These are phyloP conservation scores for Ptilorrhoa leucosticta DNA, from an alignment of 2,113 vertebrate genomes.

Conservation along the genomic window DNA sequence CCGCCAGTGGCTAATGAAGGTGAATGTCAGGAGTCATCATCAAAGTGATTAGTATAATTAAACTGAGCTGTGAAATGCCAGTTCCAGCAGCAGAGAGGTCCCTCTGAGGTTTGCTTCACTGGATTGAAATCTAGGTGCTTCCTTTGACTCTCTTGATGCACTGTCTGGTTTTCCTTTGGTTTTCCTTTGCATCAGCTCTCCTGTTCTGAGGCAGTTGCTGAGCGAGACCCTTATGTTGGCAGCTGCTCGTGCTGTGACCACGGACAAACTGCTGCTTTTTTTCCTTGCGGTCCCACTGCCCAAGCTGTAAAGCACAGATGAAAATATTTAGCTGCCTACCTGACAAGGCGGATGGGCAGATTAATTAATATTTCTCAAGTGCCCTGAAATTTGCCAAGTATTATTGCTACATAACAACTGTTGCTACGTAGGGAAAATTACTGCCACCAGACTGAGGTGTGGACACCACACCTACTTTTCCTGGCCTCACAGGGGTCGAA, in stretches of 20 bases:
- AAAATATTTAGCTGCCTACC: neutral
- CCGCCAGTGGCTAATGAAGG: constrained; percentile 38
- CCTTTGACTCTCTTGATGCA: neutral
- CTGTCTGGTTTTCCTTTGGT: neutral
- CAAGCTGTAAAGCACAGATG: neutral
- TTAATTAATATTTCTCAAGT: constrained; percentile 46
- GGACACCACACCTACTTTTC: neutral
- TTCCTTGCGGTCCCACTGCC: neutral
- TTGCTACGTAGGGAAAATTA: constrained; percentile 9
- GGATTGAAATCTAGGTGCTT: neutral
- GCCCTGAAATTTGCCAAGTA: neutral
- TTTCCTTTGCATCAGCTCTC: neutral
- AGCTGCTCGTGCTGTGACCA: neutral
- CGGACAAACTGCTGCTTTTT: neutral
- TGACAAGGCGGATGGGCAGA: neutral
- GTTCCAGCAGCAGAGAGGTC: neutral
- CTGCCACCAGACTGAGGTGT: neutral
- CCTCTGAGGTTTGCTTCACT: neutral
- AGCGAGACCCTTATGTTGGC: neutral
- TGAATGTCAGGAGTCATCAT: constrained; percentile 28
- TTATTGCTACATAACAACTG: constrained; percentile 51
- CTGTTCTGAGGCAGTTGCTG: rapidly evolving
- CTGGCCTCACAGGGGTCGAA: neutral
- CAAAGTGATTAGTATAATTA: constrained; percentile 12
- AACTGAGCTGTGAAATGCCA: neutral